Evolutionary conservation across 2,113 vertebrate species (phyloP), one percentile per base, ranked within the genome.

Genomic region (Lepus timidus): DNA sequence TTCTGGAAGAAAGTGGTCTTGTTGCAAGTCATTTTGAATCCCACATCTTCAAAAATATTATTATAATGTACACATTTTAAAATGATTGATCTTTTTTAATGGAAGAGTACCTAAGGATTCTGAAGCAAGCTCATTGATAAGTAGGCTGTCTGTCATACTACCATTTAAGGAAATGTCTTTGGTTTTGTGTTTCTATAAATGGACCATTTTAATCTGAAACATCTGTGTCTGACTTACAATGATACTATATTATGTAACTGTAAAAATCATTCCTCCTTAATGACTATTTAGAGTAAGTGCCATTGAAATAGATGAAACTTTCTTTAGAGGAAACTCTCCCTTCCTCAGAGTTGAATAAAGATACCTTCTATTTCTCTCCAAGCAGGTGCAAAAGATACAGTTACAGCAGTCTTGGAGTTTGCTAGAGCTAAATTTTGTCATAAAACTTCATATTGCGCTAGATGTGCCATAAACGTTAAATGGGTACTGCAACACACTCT

Each of bases 351-450:
- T 44, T 90, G 39, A 93, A 81, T 84, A 75, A 84, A 22, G 44
- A 70, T 51, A 14, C 73, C 20, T 58, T 71, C 25, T 11, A 58
- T 88, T 80, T 94, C 78, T 96, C 33, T 96, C 73, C 16, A 76
- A 68, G 71, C 73, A 85, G 17, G 44, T 91, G 51, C 67, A 91
- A 74, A 70, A 84, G 36, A 39, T 73, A 83, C 4, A 91, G 36
- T 44, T 88, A 74, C 4, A 83, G 19, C 4, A 67, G 22, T 76
- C 52, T 33, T 74, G 49, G 8, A 70, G 19, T 88, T 74, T 75
- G 33, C 79, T 33, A 33, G 20, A 80, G 79, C 6, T 84, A 87
- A 84, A 65, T 95, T 88, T 80, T 95, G 19, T 88, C 67, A 92
- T 70, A 71, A 88, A 68, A 85, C 2, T 93, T 94, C 36, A 70